Conservation (phyloP, 2,113 vertebrate species). For the Hippocampus comes region DNA sequence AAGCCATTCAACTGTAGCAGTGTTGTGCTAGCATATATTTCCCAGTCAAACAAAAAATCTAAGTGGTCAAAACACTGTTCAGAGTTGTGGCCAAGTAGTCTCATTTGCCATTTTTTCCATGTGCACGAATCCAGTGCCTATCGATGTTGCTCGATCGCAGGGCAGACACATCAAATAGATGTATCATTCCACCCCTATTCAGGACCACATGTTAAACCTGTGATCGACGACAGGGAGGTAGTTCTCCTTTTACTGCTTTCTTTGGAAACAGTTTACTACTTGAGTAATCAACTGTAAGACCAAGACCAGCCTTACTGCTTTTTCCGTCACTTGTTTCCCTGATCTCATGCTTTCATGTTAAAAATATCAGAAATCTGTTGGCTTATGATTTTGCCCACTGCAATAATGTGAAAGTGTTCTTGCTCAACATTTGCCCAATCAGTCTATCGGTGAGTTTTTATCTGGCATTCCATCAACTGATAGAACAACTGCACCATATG, state of each 20-base stretch:
- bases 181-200: no score
- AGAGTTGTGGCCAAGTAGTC: background rate
- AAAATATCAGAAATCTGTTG: background rate
- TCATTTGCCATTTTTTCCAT: background rate
- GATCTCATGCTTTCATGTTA: background rate
- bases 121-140: no score
- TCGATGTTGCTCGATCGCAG: no score
- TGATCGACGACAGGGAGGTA: background rate
- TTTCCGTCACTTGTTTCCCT: background rate
- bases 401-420: background rate
- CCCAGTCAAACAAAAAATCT: background rate
- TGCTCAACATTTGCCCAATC: background rate
- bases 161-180: no score
- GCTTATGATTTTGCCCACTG: background rate
- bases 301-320: background rate
- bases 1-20: conserved; percentile 5
- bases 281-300: background rate
- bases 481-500: background rate
- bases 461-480: background rate
- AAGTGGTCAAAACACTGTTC: background rate
- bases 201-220: background rate
- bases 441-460: background rate
- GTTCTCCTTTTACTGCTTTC: background rate
- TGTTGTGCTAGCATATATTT: conserved; percentile 1
- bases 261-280: background rate